phyloP scores from a whole-genome alignment of 2,888 invertebrate genomes.

The Scotopteryx bipunctaria region DNA sequence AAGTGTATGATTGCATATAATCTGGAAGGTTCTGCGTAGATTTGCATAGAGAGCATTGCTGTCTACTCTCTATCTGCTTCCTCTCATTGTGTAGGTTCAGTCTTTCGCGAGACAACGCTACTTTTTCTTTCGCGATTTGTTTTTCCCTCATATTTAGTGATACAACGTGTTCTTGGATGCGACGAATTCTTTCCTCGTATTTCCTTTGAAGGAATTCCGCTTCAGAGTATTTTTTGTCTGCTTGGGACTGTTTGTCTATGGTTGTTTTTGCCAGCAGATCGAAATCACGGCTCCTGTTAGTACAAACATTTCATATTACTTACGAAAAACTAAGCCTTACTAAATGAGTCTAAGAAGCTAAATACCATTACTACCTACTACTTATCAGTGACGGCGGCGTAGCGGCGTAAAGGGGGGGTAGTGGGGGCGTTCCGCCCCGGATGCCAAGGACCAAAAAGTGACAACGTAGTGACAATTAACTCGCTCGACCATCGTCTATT shows the following conservation, averaged over 20 bases:
- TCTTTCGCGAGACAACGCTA: constrained; percentile 83
- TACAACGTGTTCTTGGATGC: constrained; percentile 82
- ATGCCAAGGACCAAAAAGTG: too few species aligned
- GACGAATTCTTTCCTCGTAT: constrained; percentile 82
- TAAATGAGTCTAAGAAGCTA: background rate
- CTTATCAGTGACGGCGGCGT: too few species aligned
- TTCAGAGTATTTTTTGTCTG: constrained; percentile 81
- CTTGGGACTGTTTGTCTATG: constrained; percentile 83
- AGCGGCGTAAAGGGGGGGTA: too few species aligned
- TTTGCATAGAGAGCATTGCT: constrained; percentile 72
- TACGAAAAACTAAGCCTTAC: background rate
- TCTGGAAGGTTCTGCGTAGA: constrained; percentile 59
- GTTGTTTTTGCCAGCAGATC: constrained; percentile 82
- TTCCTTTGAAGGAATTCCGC: constrained; percentile 80
- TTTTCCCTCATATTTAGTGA: constrained; percentile 83
- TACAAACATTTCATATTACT: background rate
- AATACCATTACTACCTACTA: too few species aligned
- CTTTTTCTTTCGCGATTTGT: constrained; percentile 84
- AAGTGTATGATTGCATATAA: constrained; percentile 41
- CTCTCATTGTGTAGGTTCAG: constrained; percentile 80
- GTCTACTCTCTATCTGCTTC: constrained; percentile 71
- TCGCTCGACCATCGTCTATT: too few species aligned
- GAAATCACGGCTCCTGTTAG: constrained; percentile 69
- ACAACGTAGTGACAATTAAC: too few species aligned
- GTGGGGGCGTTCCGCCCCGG: too few species aligned